Conservation (phyloP, 2,888 invertebrate genomes). For the Nemoura dubitans region DNA sequence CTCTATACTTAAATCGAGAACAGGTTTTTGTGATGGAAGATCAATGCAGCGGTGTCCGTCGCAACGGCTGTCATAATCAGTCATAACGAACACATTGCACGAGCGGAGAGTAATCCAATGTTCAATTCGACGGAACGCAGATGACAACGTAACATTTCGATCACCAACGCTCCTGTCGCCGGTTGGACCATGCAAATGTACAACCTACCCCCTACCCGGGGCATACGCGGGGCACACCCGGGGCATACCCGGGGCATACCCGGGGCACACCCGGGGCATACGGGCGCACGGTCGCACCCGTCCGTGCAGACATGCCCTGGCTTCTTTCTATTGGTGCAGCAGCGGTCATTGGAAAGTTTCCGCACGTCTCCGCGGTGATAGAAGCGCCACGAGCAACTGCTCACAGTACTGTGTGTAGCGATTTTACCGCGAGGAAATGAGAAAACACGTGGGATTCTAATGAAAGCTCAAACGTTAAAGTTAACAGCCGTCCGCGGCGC, state of each 20-base stretch:
- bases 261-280: too few relatives aligned
- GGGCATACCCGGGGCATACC: neutral
- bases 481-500: too few relatives aligned
- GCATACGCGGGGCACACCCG: too few relatives aligned
- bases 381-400: neutral
- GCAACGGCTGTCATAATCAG: neutral
- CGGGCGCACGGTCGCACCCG: neutral
- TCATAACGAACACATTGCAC: neutral
- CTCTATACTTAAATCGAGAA: slow-evolving; percentile 16
- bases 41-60: slow-evolving; percentile 16
- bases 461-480: neutral
- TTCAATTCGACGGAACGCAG: slow-evolving; percentile 1
- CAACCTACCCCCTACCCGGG: neutral
- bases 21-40: slow-evolving; percentile 23
- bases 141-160: slow-evolving; percentile 21
- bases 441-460: slow-evolving; percentile 7
- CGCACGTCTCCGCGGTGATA: neutral
- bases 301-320: neutral
- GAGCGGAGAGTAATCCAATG: neutral
- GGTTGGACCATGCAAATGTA: neutral
- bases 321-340: neutral
- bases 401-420: neutral
- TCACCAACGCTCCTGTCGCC: neutral
- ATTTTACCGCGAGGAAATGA: neutral
- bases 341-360: neutral